Evolutionary conservation across 2,113 vertebrate genomes (phyloP).

Genomic region (Pterophyllum scalare): DNA sequence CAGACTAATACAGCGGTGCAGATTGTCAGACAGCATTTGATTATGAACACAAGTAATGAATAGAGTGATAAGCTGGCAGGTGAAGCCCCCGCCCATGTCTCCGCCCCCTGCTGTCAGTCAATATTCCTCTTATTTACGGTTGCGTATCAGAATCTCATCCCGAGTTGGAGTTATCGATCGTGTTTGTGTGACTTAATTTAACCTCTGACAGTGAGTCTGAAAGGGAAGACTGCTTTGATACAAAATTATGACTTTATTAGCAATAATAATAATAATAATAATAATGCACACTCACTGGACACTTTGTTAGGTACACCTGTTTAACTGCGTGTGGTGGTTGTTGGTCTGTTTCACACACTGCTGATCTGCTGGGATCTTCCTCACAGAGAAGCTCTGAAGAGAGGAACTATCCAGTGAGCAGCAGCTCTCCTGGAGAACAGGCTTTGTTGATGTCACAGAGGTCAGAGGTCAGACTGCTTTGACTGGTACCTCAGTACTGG

Average conservation of each 20-base stretch:
- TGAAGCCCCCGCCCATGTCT: neutral
- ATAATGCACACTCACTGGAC: too few relatives aligned
- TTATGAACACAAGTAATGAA: conserved; percentile 49
- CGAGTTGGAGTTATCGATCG: conserved; percentile 55
- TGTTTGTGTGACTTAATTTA: conserved; percentile 26
- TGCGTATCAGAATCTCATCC: conserved; percentile 47
- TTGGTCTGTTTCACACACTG: neutral
- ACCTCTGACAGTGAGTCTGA: conserved; percentile 11
- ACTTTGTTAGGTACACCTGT: neutral
- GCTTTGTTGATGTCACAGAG: too few relatives aligned
- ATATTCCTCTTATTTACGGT: conserved; percentile 44
- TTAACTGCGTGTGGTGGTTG: neutral
- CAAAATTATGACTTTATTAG: neutral
- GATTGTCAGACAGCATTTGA: neutral
- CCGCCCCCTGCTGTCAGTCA: conserved; percentile 15
- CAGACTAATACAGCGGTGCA: conserved; percentile 14
- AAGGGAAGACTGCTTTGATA: neutral
- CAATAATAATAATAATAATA: neutral
- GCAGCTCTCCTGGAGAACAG: too few relatives aligned
- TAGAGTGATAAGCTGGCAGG: conserved; percentile 35
- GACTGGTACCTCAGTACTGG: too few relatives aligned
- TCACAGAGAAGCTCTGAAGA: too few relatives aligned
- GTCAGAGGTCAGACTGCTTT: too few relatives aligned
- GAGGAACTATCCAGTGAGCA: too few relatives aligned
- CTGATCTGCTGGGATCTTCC: too few relatives aligned